Percentiles rank a stretch among this genome's conserved stretches.
Conservation (phyloP, 2,888 invertebrate species). For the Melangyna quadrimaculata region DNA sequence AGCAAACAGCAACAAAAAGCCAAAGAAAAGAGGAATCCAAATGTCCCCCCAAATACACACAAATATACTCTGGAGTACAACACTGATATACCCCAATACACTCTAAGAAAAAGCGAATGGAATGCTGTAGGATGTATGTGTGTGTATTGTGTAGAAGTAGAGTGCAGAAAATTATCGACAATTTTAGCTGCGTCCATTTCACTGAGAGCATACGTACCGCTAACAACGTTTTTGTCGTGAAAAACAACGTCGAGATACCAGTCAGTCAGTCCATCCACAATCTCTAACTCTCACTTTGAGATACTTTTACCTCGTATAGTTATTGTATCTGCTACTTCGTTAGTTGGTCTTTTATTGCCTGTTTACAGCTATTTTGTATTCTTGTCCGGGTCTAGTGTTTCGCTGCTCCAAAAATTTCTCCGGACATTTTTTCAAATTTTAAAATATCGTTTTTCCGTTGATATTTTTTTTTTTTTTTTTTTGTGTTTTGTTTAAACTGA, state of each 20-base stretch:
- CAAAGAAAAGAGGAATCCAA: slow-evolving; percentile 50
- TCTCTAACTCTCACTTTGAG: slow-evolving; percentile 31
- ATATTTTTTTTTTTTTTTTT: no score
- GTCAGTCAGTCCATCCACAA: slow-evolving; percentile 24
- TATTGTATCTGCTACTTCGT: slow-evolving; percentile 30
- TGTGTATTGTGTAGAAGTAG: slow-evolving; percentile 4
- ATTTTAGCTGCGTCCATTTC: slow-evolving; percentile 64
- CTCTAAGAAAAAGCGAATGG: slow-evolving; percentile 45
- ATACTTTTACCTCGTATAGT: slow-evolving; percentile 64
- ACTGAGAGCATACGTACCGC: slow-evolving; percentile 66
- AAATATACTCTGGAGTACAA: not conserved
- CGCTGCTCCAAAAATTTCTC: slow-evolving; percentile 52
- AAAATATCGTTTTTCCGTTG: slow-evolving; percentile 35
- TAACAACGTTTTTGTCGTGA: slow-evolving; percentile 56
- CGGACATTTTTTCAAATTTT: slow-evolving; percentile 17
- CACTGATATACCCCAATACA: slow-evolving; percentile 4
- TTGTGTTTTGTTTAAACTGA: slow-evolving; percentile 17
- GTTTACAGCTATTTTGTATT: slow-evolving; percentile 33
- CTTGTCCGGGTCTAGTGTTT: slow-evolving; percentile 34
- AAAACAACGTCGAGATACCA: slow-evolving; percentile 34
- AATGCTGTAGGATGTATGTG: slow-evolving; percentile 21
- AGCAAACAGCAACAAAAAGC: not conserved
- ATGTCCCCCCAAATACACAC: not conserved
- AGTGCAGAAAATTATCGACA: slow-evolving; percentile 65
- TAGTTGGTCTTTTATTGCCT: slow-evolving; percentile 46